Base-by-base conservation (phyloP, 2,888 invertebrate genomes). In the Lasioglossum malachurum region DNA sequence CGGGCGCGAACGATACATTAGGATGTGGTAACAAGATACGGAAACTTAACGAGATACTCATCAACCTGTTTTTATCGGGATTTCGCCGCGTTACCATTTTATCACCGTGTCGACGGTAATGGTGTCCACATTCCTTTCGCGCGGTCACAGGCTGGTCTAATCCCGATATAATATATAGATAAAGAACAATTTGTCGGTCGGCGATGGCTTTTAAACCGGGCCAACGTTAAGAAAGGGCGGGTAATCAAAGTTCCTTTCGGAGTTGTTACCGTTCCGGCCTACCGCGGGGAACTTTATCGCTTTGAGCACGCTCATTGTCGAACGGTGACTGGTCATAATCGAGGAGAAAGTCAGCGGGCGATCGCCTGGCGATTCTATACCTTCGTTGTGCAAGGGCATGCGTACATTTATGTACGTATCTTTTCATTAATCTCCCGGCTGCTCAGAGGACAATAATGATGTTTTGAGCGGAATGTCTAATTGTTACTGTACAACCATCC, bases 311-410 rank as follows among this genome's bases (percentile, higher is more conserved):
- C 78, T 93, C 92, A 92, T 94, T 93, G 91, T 91, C 82, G 83
- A 86, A 89, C 82, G 86, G 90, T 93, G 93, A 93, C 94, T 93
- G 81, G 93, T 84, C 89, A 88, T 88, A 90, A 89, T 90, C 85
- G 88, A 90, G 85, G 80, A 86, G 88, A 92, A 89, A 92, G 89
- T 80, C 93, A 94, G 94, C 92, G 92, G 93, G 94, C 90, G 93
- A 93, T 93, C 93, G 91, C 88, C 87, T 12, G 12, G 89, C 89
- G 90, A 93, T 92, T 92, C 93, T 92, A 93, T 91, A 87, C 82
- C 57, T 75, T 67, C 78, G 76, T 87, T 83, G 80, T 89, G 80
- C 85, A 84, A 87, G 84, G 69, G 64, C 77, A 31, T 72, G 64
- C 79, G 73, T 78, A 80, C 84, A 57, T 80, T 81, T 53, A 84